A percentile compares a stretch with the other conserved stretches of the same genome.
These are phyloP conservation scores for Cochlearius cochlearius DNA, from an alignment of 2,113 vertebrate species.

Conservation along the genomic window DNA sequence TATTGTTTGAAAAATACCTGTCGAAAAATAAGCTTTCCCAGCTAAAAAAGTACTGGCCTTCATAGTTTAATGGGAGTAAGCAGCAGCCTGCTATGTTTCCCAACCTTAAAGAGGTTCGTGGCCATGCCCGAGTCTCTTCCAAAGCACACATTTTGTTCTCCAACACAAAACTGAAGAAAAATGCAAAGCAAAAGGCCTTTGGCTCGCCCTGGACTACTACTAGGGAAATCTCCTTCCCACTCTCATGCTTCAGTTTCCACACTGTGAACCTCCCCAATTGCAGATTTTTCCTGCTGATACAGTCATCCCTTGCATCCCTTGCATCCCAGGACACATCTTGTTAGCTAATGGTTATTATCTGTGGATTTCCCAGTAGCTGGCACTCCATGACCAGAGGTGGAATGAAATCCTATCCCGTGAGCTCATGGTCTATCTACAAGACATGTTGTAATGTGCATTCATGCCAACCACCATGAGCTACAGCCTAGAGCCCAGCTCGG, in stretches of 20 bases:
- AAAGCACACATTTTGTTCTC: not conserved
- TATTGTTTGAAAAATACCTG: constrained; percentile 3
- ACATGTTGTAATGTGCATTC: not conserved
- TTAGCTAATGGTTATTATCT: not conserved
- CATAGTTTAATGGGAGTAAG: not conserved
- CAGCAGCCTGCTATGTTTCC: not conserved
- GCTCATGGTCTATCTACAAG: not conserved
- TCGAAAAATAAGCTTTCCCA: not conserved
- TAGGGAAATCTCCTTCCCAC: not conserved
- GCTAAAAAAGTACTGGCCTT: not conserved
- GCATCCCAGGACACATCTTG: not conserved
- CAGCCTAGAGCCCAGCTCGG: not conserved
- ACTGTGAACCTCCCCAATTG: rapidly evolving
- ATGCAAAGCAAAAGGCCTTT: not conserved
- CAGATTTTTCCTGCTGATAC: not conserved
- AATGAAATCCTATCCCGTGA: not conserved
- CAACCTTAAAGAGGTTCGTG: not conserved
- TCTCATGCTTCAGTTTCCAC: not conserved
- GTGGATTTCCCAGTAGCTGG: not conserved
- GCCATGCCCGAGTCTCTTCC: not conserved
- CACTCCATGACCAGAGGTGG: not conserved
- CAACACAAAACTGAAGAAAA: not conserved
- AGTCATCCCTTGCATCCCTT: not conserved
- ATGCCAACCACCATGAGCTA: not conserved
- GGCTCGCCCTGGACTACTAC: not conserved